Base-by-base conservation (phyloP, 2,113 vertebrate species). In the Hylia prasina region DNA sequence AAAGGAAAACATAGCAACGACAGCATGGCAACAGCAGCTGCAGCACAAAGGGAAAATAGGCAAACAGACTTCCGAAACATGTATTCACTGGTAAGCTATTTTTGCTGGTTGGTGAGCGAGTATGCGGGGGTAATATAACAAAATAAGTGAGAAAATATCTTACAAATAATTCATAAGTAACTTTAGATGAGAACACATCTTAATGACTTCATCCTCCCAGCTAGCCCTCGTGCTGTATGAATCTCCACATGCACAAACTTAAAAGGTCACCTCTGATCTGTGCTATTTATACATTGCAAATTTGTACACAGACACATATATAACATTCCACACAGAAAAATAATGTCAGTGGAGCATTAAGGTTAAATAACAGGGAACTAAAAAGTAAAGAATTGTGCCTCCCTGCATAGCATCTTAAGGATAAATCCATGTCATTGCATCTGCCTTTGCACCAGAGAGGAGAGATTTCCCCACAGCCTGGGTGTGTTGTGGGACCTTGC, bases 11-110 rank as follows among this genome's bases (percentile, higher is more conserved):
- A 84, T 95, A 97, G 97, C 97, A 97, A 97, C 93, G 3, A 85
- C 87, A 96, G 92, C 97, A 94, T 97, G 97, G 96, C 95, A 97
- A 97, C 96, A 95, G 91, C 97, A 93, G 89, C 90, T 96, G 92
- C 90, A 23, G 83, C 95, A 96, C 77, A 92, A 93, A 96, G 93
- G 92, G 33, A 57, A 84, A 96, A 88, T 8, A 95, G 96, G 95
- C 89, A 96, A 96, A 95, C 50, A 93, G 93, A 93, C 65, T 94
- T 97, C 94, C 20, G 21, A 95, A 90, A 91, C 63, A 39, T 83
- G 7, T 35, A 85, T 85, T 95, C 89, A 73, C 65, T 68, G 71
- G 45, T 73, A 85, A 79, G 85, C 90, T 97, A 90, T 96, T 97
- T 97, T 95, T 96, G 57, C 90, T 96, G 87, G 69, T 53, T 92